Conservation (phyloP, 2,888 invertebrate genomes). For the Cerastoderma edule region DNA sequence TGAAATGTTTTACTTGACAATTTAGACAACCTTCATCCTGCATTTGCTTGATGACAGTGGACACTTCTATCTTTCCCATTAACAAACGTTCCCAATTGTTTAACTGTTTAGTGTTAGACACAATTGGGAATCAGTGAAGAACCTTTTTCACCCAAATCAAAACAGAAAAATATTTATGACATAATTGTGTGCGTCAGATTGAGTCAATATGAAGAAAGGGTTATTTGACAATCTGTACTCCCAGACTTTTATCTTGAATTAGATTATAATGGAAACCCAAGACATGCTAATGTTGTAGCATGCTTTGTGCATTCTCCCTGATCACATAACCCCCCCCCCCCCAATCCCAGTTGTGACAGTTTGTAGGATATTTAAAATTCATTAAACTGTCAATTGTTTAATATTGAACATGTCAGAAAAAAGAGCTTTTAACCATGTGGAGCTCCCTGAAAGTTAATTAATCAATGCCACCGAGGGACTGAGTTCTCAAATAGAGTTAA, state of each 20-base stretch:
- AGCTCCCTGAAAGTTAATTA: slow-evolving; percentile 43
- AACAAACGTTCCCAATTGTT: too few species aligned
- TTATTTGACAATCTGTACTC: slow-evolving; percentile 21
- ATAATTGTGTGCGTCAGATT: too few species aligned
- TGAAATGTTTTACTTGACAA: too few species aligned
- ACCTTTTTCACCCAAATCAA: too few species aligned
- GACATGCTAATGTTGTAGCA: slow-evolving; percentile 25
- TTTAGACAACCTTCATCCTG: too few species aligned
- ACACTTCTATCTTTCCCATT: too few species aligned
- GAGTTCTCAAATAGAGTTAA: slow-evolving; percentile 32
- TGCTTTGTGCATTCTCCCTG: slow-evolving; percentile 21
- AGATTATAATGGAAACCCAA: slow-evolving; percentile 20
- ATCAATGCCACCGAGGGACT: slow-evolving; percentile 47
- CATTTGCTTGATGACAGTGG: too few species aligned
- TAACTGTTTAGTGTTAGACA: too few species aligned
- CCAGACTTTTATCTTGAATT: slow-evolving; percentile 17
- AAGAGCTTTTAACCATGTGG: slow-evolving; percentile 6
- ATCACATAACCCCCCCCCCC: slow-evolving; percentile 16
- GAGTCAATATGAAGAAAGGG: too few species aligned
- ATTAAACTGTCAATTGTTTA: slow-evolving; percentile 36
- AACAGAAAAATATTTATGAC: too few species aligned
- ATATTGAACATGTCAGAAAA: slow-evolving; percentile 30
- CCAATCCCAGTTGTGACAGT: slow-evolving; percentile 12
- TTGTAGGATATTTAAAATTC: slow-evolving; percentile 26
- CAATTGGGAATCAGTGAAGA: too few species aligned